Conservation (phyloP, 2,113 vertebrate species). For the Thinocorus orbignyianus region DNA sequence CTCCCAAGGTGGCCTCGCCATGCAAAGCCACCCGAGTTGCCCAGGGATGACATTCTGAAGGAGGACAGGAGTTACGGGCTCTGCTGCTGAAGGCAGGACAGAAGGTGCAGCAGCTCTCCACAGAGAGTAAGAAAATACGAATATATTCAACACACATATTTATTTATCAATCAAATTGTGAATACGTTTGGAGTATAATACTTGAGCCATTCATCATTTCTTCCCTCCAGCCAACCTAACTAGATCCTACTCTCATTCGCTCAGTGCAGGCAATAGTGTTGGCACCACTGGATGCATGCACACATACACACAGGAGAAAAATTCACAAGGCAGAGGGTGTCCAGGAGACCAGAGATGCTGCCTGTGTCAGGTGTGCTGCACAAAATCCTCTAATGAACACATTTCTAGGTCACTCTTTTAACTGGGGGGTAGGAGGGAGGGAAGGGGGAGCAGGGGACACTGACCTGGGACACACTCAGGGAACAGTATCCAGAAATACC, state of each 20-base stretch:
- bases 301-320: background rate
- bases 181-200: background rate
- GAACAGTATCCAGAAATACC: background rate
- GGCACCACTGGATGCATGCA: background rate
- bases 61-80: background rate
- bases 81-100: background rate
- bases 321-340: background rate
- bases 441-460: background rate
- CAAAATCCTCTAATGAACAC: background rate
- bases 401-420: conserved; percentile 55
- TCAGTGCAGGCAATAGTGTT: background rate
- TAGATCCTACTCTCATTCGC: background rate
- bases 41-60: background rate
- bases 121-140: background rate
- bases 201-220: background rate
- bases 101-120: background rate
- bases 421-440: background rate
- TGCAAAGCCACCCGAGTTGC: background rate
- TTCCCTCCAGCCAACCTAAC: background rate
- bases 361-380: background rate
- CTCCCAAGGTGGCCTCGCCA: background rate
- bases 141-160: background rate
- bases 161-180: background rate
- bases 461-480: background rate
- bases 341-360: background rate